Base-by-base conservation (phyloP, 1,140 invertebrate species). In the Drosophila sturtevanti region DNA sequence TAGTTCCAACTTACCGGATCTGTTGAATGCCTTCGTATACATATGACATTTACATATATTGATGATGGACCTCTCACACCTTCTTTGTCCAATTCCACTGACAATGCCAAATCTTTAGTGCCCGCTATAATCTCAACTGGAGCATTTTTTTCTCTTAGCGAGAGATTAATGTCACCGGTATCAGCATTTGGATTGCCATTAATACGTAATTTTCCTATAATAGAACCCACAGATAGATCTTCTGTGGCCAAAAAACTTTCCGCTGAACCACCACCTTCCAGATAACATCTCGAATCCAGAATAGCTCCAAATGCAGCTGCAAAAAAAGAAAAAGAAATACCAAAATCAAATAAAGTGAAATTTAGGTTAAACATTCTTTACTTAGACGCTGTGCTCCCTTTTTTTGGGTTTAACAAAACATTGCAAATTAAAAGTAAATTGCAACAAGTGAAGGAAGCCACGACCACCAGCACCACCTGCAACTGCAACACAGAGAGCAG, bases 241-340 rank as follows among this genome's bases (percentile, higher is more conserved):
- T 98, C 97, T 86, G 95, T 95, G 67, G 98, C 96, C 90, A 97
- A 97, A 85, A 98, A 97, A 90, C 96, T 97, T 90, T 97, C 97
- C 2, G 97, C 96, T 0, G 97, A 97, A 24, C 96, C 96, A 24
- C 97, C 97, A 77, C 96, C 97, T 92, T 97, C 96, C 81, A 98
- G 92, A 91, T 96, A 98, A 90, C 97, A 98, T 89, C 97, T 93
- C 81, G 96, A 96, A 92, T 97, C 96, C 81, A 94, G 93, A 80
- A 95, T 94, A 54, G 93, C 93, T 92, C 93, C 93, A 70, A 80
- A 61, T 14, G 67, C 64, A 37, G 68, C 87, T 91, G 65, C 55
- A 76, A 89, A 11, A 22, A 69, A 66, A 70, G 63, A 14, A 70
- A 22, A 69, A 64, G 68, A 63, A 14, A 70, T 7, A 69, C n/a